A percentile compares a stretch with the other conserved stretches of the same genome.
These are phyloP conservation scores for Emys orbicularis DNA, from an alignment of 2,797 vertebrate species.

Conservation along the genomic window DNA sequence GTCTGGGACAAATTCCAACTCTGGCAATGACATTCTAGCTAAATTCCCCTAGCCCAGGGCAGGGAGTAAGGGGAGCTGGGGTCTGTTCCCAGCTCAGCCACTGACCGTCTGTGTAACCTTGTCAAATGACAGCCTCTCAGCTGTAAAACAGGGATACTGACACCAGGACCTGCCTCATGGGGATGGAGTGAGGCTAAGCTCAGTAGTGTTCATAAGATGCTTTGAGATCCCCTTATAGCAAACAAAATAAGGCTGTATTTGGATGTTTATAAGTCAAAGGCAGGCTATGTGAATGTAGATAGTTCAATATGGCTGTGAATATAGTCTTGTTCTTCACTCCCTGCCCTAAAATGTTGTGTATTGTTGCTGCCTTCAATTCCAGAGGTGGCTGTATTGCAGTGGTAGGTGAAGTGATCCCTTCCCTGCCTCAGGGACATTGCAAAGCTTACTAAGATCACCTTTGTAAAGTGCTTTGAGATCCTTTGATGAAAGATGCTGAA, in stretches of 20 bases:
- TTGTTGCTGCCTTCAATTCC: background rate
- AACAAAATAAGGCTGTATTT: background rate
- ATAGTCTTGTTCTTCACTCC: background rate
- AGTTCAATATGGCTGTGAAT: background rate
- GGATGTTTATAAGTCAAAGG: background rate
- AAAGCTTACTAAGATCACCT: background rate
- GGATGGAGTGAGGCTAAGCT: background rate
- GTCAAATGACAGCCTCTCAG: background rate
- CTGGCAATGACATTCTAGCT: background rate
- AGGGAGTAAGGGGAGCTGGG: background rate
- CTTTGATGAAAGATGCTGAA: background rate
- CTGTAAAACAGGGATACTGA: background rate
- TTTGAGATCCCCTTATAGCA: background rate
- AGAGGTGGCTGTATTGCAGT: background rate
- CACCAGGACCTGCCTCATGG: background rate
- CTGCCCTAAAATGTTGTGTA: background rate
- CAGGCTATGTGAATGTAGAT: background rate
- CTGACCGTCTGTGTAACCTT: fast-evolving
- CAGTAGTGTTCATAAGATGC: background rate
- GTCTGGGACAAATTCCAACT: constrained; percentile 35
- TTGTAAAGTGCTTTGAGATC: background rate
- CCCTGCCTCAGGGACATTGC: background rate
- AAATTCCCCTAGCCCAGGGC: background rate
- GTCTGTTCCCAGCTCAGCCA: background rate
- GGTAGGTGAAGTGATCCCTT: background rate